phyloP scores from a whole-genome alignment of 1,140 invertebrate species.

The Achroia grisella region DNA sequence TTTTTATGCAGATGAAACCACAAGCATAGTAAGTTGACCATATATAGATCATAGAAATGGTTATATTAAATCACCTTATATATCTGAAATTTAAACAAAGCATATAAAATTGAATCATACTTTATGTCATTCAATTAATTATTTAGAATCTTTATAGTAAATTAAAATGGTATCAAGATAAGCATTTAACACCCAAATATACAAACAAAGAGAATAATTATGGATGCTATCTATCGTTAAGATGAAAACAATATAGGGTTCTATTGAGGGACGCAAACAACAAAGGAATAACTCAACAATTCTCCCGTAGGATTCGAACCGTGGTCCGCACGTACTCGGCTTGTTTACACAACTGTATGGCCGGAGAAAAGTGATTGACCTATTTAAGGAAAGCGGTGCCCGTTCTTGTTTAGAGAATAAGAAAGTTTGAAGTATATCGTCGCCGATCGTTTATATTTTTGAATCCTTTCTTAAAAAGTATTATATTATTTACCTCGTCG shows the following conservation, averaged over 20 bases:
- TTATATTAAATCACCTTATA: too few relatives aligned
- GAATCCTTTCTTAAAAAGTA: too few relatives aligned
- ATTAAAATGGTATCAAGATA: too few relatives aligned
- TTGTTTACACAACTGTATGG: background rate
- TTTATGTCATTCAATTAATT: too few relatives aligned
- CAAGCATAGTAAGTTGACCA: too few relatives aligned
- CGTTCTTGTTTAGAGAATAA: background rate
- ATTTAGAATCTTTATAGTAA: too few relatives aligned
- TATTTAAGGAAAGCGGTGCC: background rate
- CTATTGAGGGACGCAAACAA: background rate
- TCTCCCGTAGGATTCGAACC: background rate
- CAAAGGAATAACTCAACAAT: background rate
- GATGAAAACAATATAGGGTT: slow-evolving; percentile 1
- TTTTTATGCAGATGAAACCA: too few relatives aligned
- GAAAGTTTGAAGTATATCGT: background rate
- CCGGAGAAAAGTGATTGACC: background rate
- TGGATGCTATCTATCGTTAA: background rate
- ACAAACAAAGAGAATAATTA: slow-evolving; percentile 3
- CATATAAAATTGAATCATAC: too few relatives aligned
- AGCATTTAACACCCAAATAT: background rate
- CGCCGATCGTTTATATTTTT: background rate
- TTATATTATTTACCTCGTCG: too few relatives aligned
- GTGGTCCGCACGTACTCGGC: background rate
- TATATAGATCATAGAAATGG: too few relatives aligned
- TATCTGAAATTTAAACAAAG: too few relatives aligned